Conservation (phyloP, 1,140 invertebrate species). For the Leguminivora glycinivorella region DNA sequence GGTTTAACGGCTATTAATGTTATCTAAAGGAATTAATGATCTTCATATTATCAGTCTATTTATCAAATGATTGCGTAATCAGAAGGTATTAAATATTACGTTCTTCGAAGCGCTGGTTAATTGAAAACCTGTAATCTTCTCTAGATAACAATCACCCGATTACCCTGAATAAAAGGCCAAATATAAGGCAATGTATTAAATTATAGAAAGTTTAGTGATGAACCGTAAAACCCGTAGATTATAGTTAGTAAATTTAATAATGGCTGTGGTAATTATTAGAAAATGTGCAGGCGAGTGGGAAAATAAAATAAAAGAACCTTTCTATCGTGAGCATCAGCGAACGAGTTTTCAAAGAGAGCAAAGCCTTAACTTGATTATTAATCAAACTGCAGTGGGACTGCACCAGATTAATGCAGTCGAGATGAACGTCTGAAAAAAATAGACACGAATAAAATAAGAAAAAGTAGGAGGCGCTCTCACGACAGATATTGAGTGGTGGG, state of each 20-base stretch:
- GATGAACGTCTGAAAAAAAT: constrained; percentile 64
- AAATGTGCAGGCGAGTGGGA: neutral
- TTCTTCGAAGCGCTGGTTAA: neutral
- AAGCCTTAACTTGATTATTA: constrained; percentile 60
- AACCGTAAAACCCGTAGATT: neutral
- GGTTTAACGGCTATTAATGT: neutral
- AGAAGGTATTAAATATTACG: neutral
- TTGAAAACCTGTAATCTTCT: constrained; percentile 10
- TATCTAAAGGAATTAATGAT: neutral
- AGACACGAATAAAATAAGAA: constrained; percentile 72
- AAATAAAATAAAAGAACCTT: neutral
- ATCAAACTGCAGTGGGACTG: constrained; percentile 74
- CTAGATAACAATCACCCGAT: constrained; percentile 3
- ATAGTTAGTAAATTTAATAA: neutral
- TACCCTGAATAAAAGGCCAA: neutral
- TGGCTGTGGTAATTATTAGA: neutral
- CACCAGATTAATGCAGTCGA: constrained; percentile 66
- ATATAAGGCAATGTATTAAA: neutral
- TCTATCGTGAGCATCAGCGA: neutral
- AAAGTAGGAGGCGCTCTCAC: constrained; percentile 73
- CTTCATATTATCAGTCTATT: neutral
- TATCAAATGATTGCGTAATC: constrained; percentile 4
- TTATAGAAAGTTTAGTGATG: neutral
- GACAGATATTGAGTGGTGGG: constrained; percentile 78
- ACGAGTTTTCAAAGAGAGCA: constrained; percentile 16